phyloP scores from a whole-genome alignment of 2,888 invertebrate species.

The Schizotus pectinicornis region DNA sequence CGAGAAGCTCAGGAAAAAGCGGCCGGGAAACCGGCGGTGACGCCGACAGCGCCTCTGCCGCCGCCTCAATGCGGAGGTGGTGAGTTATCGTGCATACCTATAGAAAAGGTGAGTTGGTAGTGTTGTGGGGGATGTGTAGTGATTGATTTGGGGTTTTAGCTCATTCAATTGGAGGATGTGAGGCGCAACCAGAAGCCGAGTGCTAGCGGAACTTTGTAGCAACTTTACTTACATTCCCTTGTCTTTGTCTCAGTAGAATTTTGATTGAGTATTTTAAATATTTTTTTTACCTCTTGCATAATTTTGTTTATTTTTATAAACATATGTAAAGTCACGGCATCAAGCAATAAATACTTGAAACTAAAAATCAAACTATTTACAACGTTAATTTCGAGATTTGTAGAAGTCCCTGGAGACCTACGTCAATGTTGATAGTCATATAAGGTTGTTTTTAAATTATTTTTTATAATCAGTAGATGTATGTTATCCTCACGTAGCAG shows the following conservation, averaged over 20 bases:
- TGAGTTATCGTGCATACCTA: conserved; percentile 83
- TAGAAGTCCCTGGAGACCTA: conserved; percentile 15
- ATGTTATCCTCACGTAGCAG: conserved; percentile 26
- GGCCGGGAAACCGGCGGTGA: conserved; percentile 61
- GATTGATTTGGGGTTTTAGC: conserved; percentile 54
- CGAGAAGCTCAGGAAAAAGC: conserved; percentile 76
- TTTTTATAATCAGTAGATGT: conserved; percentile 44
- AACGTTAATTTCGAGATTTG: background rate
- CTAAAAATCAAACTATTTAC: conserved; percentile 30
- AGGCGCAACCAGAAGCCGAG: conserved; percentile 48
- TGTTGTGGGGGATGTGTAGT: background rate
- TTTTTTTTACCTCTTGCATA: conserved; percentile 6
- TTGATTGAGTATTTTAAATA: background rate
- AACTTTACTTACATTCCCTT: conserved; percentile 16
- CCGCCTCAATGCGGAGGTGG: conserved; percentile 79
- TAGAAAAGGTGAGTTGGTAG: conserved; percentile 69
- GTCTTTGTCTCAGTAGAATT: conserved; percentile 11
- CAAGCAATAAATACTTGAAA: conserved; percentile 34
- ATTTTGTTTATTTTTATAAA: conserved; percentile 10
- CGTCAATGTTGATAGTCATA: conserved; percentile 43
- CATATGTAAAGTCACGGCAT: conserved; percentile 8
- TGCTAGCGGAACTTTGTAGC: conserved; percentile 53
- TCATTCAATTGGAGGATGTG: conserved; percentile 75
- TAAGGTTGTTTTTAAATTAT: conserved; percentile 49
- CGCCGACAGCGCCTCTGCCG: conserved; percentile 54